A percentile compares a stretch with the other conserved stretches of the same genome.
Evolutionary conservation across 2,797 vertebrate species (phyloP).

Genomic region (Spatula clypeata): DNA sequence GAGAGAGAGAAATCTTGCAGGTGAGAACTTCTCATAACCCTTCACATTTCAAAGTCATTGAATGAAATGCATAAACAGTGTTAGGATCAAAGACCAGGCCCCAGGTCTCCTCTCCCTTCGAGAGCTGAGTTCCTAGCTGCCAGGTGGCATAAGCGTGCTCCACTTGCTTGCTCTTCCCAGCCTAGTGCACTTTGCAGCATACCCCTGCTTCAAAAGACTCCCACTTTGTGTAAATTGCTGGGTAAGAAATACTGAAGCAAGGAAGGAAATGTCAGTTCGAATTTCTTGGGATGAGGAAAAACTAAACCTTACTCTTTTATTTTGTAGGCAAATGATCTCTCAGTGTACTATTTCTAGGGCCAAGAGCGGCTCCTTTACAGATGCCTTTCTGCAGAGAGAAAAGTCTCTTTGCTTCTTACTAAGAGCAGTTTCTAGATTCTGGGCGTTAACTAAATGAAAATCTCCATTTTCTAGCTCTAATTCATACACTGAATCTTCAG

Average conservation of each 20-base stretch:
- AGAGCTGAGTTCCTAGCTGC: neutral
- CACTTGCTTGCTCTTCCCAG: neutral
- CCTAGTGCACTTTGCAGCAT: neutral
- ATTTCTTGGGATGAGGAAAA: neutral
- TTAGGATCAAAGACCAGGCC: neutral
- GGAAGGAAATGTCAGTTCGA: neutral
- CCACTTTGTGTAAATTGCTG: neutral
- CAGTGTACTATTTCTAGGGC: neutral
- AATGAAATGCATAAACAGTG: neutral
- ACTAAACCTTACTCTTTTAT: neutral
- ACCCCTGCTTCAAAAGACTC: neutral
- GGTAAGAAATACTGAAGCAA: neutral
- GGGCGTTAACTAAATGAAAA: neutral
- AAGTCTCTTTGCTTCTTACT: neutral
- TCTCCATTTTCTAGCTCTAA: neutral
- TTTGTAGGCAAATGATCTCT: neutral
- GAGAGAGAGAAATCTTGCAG: neutral
- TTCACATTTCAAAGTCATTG: constrained; percentile 14
- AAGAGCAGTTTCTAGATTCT: neutral
- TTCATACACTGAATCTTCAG: neutral
- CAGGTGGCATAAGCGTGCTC: neutral
- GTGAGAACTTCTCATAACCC: neutral
- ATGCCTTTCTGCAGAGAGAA: neutral
- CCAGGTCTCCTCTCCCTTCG: neutral
- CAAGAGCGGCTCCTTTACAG: neutral